These are phyloP conservation scores for Operophtera brumata DNA, from an alignment of 2,888 invertebrate species.

Conservation along the genomic window DNA sequence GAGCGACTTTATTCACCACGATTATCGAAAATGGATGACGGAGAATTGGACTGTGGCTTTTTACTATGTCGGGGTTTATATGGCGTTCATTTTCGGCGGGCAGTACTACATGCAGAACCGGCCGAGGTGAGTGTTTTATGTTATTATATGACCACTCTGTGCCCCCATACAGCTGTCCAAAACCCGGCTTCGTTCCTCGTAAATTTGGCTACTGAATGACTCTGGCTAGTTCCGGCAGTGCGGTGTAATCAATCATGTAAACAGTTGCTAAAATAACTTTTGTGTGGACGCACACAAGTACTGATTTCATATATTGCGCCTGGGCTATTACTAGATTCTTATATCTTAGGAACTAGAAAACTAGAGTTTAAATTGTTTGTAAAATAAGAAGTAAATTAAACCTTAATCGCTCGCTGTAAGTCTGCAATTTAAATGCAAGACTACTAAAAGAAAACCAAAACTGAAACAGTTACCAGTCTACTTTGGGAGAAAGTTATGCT, in stretches of 20 bases:
- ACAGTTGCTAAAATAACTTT: not conserved
- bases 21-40: conserved; percentile 96
- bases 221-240: not conserved
- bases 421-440: too few relatives aligned
- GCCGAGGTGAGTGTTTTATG: conserved; percentile 81
- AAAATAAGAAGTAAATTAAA: too few relatives aligned
- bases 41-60: conserved; percentile 97
- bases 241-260: conserved; percentile 3
- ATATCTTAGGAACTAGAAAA: too few relatives aligned
- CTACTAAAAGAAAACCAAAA: not conserved
- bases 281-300: not conserved
- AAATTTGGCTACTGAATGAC: not conserved
- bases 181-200: conserved; percentile 2
- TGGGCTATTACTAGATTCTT: too few relatives aligned
- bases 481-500: not conserved
- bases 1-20: conserved; percentile 94
- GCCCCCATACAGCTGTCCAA: too few relatives aligned
- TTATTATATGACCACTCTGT: not conserved
- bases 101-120: conserved; percentile 96
- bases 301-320: too few relatives aligned
- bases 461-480: not conserved
- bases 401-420: too few relatives aligned
- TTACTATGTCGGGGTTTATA: conserved; percentile 93
- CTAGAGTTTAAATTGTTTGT: too few relatives aligned
- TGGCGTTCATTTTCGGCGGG: conserved; percentile 96